Evolutionary conservation across 30 jellyfish, hydroid and myxozoan genomes (phyloP).

Genomic region (Cassiopea andromeda): DNA sequence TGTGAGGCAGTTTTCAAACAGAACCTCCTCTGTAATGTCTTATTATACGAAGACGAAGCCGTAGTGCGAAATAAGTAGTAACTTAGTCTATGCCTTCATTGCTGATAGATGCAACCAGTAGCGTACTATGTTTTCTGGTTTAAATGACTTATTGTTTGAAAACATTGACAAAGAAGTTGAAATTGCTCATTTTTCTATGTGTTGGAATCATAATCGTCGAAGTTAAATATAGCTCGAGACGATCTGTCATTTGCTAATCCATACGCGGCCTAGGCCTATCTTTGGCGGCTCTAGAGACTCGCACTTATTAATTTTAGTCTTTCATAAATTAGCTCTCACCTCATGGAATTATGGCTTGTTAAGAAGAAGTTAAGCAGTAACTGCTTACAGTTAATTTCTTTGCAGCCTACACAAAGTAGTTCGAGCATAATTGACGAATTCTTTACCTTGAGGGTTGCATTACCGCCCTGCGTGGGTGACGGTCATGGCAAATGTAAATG

Average conservation of each 20-base stretch:
- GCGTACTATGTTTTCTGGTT: too few relatives aligned
- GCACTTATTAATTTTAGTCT: not conserved
- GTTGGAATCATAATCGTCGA: not conserved
- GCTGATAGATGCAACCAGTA: too few relatives aligned
- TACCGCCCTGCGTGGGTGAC: constrained; percentile 25
- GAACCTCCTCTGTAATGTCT: too few relatives aligned
- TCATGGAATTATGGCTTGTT: not conserved
- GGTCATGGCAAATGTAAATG: not conserved
- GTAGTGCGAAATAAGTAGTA: too few relatives aligned
- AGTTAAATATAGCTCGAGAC: not conserved
- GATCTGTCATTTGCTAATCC: not conserved
- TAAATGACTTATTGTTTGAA: not conserved
- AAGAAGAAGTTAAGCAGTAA: not conserved
- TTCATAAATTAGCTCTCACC: not conserved
- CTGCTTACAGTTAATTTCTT: constrained; percentile 9
- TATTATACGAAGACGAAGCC: too few relatives aligned
- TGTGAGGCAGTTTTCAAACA: too few relatives aligned
- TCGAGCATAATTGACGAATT: constrained; percentile 5
- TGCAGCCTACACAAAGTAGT: constrained; percentile 15
- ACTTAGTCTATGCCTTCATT: too few relatives aligned
- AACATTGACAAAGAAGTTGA: not conserved
- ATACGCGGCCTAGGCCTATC: not conserved
- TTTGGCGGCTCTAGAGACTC: not conserved
- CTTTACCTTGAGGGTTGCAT: constrained; percentile 14
- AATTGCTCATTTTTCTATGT: not conserved